Evolutionary conservation across 2,888 invertebrate genomes (phyloP), one percentile per base, ranked within the genome.

Genomic region (Drosophila recens): DNA sequence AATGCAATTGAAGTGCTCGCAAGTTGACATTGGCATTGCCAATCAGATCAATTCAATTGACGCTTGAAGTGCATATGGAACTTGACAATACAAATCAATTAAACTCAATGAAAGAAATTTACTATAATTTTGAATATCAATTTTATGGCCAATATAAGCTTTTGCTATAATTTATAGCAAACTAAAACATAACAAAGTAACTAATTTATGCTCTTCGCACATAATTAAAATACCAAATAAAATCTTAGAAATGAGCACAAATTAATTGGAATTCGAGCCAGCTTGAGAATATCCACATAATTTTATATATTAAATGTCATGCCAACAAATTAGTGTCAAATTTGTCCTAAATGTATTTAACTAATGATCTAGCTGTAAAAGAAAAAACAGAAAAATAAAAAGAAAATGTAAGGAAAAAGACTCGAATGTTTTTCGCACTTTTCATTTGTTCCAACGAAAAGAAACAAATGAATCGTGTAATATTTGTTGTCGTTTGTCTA

Each of bases 401-500:
- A 53, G 20, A 63, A 42, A 43, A 56, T 72, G 10, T 51, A 57
- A 23, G 67, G 62, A 73, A 67, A 53, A 49, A 58, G 40, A 62
- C 11, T 43, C n/a, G 10, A 17, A 20, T 11, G 40, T 13, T 68
- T 72, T 76, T 75, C 52, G 71, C 75, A 75, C 66, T 75, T 49
- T 61, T 46, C 17, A 8, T 52, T 9, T 2, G 13, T 43, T 15
- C 5, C 5, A 17, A 20, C 2, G 17, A 43, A 67, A 17, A 15
- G 33, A 62, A 74, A 87, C 72, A 82, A 87, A 89, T 72, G 78
- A 72, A 56, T 67, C 80, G 73, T 71, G 73, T 85, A 84, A 85
- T 85, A 75, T 89, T 89, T 89, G 80, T 85, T 89, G 85, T 87
- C 85, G 69, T 87, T 89, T 70, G 67, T 70, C 82, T 82, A 87